These are phyloP conservation scores for Pogonocherus hispidulus DNA, from an alignment of 2,888 invertebrate genomes.

Conservation along the genomic window DNA sequence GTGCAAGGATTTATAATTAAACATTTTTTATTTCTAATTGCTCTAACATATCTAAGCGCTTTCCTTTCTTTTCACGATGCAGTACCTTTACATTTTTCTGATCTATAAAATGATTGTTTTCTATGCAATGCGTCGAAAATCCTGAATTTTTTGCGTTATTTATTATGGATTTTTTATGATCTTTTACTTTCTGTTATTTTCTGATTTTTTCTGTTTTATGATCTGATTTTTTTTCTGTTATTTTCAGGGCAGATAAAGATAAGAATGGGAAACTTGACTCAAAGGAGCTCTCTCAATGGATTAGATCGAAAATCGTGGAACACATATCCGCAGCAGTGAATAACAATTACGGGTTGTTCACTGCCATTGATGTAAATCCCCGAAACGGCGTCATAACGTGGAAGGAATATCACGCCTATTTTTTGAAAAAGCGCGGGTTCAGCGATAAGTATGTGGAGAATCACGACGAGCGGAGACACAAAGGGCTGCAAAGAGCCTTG, in stretches of 20 bases:
- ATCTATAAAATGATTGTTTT: too few relatives aligned
- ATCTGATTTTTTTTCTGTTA: too few relatives aligned
- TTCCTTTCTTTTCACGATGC: too few relatives aligned
- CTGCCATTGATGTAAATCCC: slow-evolving; percentile 76
- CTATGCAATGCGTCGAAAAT: too few relatives aligned
- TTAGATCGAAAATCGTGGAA: slow-evolving; percentile 77
- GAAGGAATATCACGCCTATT: slow-evolving; percentile 85
- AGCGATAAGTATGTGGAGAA: slow-evolving; percentile 75
- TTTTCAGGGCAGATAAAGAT: slow-evolving; percentile 75
- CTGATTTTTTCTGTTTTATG: too few relatives aligned
- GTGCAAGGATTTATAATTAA: too few relatives aligned
- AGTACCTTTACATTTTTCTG: too few relatives aligned
- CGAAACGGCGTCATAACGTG: slow-evolving; percentile 80
- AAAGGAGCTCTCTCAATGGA: slow-evolving; percentile 77
- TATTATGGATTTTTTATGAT: too few relatives aligned
- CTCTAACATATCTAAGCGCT: too few relatives aligned
- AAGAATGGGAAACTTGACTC: slow-evolving; percentile 73
- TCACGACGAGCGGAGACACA: slow-evolving; percentile 77
- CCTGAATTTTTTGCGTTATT: too few relatives aligned
- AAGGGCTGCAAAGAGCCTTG: slow-evolving; percentile 74
- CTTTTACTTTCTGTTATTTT: too few relatives aligned
- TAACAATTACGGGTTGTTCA: slow-evolving; percentile 78
- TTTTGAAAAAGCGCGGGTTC: slow-evolving; percentile 79
- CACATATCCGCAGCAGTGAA: slow-evolving; percentile 78
- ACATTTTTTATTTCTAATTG: too few relatives aligned